Evolutionary conservation across 1,140 invertebrate species (phyloP).

Genomic region (Drosophila bipectinata): DNA sequence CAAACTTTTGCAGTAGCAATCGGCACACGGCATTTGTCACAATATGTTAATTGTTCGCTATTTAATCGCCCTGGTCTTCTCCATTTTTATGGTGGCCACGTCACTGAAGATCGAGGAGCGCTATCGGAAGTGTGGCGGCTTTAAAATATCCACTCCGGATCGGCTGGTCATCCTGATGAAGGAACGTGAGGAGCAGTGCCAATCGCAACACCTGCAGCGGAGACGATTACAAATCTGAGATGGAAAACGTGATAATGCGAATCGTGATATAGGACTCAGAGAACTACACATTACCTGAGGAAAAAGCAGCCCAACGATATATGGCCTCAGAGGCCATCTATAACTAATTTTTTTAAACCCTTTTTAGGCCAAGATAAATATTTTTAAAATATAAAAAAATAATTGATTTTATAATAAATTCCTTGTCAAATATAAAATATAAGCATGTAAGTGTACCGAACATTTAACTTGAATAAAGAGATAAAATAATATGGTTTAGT

Average conservation of each 20-base stretch:
- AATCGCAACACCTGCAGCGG: constrained; percentile 22
- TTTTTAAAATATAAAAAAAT: neutral
- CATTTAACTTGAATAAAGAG: too few relatives aligned
- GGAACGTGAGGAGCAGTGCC: constrained; percentile 9
- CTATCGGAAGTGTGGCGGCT: constrained; percentile 25
- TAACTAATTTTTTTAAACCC: neutral
- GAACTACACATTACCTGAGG: neutral
- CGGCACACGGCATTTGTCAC: constrained; percentile 17
- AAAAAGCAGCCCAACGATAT: neutral
- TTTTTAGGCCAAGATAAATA: neutral
- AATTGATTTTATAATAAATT: neutral
- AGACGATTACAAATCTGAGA: constrained; percentile 36
- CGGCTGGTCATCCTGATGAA: constrained; percentile 64
- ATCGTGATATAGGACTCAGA: constrained; percentile 22
- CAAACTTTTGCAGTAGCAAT: constrained; percentile 32
- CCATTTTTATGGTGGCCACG: constrained; percentile 72
- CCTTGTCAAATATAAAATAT: too few relatives aligned
- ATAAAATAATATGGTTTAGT: too few relatives aligned
- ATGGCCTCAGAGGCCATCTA: constrained; percentile 29
- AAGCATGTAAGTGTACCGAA: too few relatives aligned
- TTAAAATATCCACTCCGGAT: constrained; percentile 73
- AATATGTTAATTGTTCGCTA: constrained; percentile 70
- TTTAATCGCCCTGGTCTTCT: constrained; percentile 70
- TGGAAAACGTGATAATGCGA: constrained; percentile 5
- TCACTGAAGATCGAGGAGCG: constrained; percentile 62